Evolutionary conservation across 2,797 vertebrate genomes (phyloP).

Genomic region (Calcarius lapponicus): DNA sequence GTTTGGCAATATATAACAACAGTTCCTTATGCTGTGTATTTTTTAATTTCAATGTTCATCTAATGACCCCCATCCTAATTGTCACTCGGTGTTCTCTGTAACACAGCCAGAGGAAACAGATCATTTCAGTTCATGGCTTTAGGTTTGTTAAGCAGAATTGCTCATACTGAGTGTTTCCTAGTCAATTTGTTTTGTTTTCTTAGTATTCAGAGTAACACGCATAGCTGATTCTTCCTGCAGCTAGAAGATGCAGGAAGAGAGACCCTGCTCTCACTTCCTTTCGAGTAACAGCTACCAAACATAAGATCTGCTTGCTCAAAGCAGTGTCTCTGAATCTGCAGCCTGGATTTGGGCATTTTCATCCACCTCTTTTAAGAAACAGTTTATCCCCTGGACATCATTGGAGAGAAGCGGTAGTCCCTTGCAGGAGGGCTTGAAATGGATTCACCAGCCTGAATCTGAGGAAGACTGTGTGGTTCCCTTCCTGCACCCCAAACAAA

Average conservation of each 20-base stretch:
- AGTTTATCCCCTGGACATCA: not conserved
- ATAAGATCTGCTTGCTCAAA: not conserved
- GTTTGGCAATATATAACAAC: not conserved
- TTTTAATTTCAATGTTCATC: not conserved
- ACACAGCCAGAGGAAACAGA: slow-evolving; percentile 4
- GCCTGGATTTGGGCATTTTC: not conserved
- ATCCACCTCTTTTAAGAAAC: not conserved
- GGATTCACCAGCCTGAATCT: not conserved
- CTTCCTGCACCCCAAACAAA: not conserved
- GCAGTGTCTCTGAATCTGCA: not conserved
- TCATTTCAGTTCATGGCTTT: not conserved
- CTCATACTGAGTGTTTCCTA: slow-evolving; percentile 23
- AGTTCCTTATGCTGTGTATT: not conserved
- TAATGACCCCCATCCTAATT: not conserved
- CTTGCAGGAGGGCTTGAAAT: not conserved
- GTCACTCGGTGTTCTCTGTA: not conserved
- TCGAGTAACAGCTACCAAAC: not conserved
- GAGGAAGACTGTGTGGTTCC: not conserved
- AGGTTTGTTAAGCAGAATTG: slow-evolving; percentile 21
- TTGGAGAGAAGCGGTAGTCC: not conserved
- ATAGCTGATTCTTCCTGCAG: slow-evolving; percentile 48
- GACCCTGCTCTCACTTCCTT: slow-evolving; percentile 41
- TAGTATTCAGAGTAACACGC: slow-evolving; percentile 1
- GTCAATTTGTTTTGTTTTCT: slow-evolving; percentile 51
- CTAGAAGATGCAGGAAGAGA: slow-evolving; percentile 53